phyloP scores from a whole-genome alignment of 1,140 invertebrate genomes.

The Caerostris darwini region DNA sequence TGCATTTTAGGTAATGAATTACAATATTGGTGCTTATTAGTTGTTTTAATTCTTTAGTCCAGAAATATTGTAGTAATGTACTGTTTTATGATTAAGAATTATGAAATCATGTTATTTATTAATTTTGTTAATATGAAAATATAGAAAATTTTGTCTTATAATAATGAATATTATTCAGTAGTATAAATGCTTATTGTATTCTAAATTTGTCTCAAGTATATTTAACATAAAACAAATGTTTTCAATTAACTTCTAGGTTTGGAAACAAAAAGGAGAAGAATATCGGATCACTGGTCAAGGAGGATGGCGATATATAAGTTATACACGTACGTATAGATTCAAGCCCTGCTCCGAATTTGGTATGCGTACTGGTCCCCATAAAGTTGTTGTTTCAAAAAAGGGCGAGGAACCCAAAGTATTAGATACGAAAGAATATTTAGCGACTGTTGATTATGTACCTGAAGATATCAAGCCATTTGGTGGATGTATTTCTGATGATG shows the following conservation, averaged over 20 bases:
- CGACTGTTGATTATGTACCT: slow-evolving; percentile 12
- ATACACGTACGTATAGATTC: slow-evolving; percentile 83
- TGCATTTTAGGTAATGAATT: too few species aligned
- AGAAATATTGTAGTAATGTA: too few species aligned
- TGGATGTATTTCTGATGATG: not conserved
- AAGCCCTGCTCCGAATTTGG: slow-evolving; percentile 83
- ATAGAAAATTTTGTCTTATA: too few species aligned
- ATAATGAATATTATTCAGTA: too few species aligned
- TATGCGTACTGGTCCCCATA: slow-evolving; percentile 87
- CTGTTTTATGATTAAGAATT: too few species aligned
- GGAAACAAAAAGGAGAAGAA: slow-evolving; percentile 99
- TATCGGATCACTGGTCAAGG: slow-evolving; percentile 95
- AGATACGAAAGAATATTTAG: slow-evolving; percentile 69
- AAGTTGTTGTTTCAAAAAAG: slow-evolving; percentile 86
- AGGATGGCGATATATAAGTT: slow-evolving; percentile 96
- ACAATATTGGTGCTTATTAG: too few species aligned
- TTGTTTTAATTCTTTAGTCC: too few species aligned
- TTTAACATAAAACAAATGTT: not conserved
- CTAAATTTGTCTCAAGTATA: too few species aligned
- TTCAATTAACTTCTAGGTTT: slow-evolving; percentile 82
- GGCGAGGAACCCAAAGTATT: slow-evolving; percentile 64
- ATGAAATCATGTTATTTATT: too few species aligned
- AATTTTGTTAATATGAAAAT: too few species aligned
- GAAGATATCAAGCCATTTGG: not conserved
- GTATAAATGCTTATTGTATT: too few species aligned